Conservation (phyloP, 2,113 vertebrate genomes). For the Erpornis zantholeuca region DNA sequence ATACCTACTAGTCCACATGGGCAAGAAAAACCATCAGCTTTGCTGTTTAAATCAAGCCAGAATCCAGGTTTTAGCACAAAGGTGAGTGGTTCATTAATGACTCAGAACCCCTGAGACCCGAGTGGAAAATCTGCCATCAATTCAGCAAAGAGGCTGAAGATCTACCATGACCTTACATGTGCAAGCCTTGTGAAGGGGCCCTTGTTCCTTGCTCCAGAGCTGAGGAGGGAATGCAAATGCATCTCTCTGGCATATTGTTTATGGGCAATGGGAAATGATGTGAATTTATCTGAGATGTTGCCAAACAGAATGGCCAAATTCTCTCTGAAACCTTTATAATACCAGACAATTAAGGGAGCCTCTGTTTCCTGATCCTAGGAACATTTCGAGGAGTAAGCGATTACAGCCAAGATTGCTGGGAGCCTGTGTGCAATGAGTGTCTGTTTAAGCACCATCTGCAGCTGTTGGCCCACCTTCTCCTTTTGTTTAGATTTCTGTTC, state of each 20-base stretch:
- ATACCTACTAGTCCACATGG: background rate
- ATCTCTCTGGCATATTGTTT: background rate
- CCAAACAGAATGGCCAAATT: background rate
- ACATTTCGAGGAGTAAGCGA: background rate
- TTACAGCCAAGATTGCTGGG: background rate
- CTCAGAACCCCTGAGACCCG: background rate
- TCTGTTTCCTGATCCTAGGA: background rate
- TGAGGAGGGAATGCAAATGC: background rate
- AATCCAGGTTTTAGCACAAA: background rate
- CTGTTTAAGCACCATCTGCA: slow-evolving; percentile 11
- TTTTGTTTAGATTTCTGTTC: slow-evolving; percentile 17
- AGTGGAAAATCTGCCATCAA: background rate
- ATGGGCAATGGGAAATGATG: background rate
- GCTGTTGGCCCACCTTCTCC: slow-evolving; percentile 12
- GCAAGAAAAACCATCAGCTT: background rate
- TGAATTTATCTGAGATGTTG: background rate
- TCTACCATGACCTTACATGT: background rate
- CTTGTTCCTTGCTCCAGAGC: background rate
- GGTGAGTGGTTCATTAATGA: background rate
- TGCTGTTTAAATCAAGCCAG: background rate
- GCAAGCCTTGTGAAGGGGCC: background rate
- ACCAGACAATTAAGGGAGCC: background rate
- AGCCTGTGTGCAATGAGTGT: background rate
- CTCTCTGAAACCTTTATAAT: background rate
- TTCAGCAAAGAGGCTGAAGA: background rate